These are phyloP conservation scores for Lordiphosa collinella DNA, from an alignment of 1,140 invertebrate species.

Conservation along the genomic window DNA sequence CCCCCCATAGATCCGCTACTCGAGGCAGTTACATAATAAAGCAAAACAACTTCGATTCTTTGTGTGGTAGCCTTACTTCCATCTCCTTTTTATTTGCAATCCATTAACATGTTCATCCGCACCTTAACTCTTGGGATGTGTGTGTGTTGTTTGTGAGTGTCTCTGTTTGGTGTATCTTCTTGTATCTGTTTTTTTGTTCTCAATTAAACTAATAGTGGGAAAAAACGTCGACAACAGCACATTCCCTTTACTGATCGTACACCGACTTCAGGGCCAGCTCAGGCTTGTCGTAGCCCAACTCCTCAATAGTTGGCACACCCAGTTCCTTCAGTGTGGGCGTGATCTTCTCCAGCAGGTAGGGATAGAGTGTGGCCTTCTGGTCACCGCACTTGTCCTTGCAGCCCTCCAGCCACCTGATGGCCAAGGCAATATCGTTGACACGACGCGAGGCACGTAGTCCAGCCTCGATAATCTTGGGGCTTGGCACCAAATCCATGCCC, in stretches of 20 bases:
- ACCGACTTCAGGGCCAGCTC: conserved; percentile 91
- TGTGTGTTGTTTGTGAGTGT: conserved; percentile 33
- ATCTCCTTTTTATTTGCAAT: conserved; percentile 72
- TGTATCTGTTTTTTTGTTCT: conserved; percentile 32
- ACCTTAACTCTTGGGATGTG: conserved; percentile 30
- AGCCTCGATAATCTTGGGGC: conserved; percentile 95
- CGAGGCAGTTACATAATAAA: conserved; percentile 48
- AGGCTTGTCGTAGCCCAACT: conserved; percentile 98
- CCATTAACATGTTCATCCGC: conserved; percentile 71
- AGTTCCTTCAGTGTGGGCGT: conserved; percentile 94
- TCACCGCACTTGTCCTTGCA: conserved; percentile 94
- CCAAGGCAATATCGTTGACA: conserved; percentile 96
- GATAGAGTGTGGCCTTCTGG: conserved; percentile 90
- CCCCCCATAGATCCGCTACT: no score
- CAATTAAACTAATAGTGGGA: conserved; percentile 52
- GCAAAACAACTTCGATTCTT: conserved; percentile 16
- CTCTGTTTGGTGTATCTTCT: conserved; percentile 25
- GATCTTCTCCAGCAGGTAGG: conserved; percentile 96
- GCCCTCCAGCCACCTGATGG: conserved; percentile 95
- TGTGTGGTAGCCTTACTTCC: conserved; percentile 68
- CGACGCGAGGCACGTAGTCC: conserved; percentile 95
- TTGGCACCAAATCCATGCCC: conserved; percentile 96
- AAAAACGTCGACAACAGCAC: conserved; percentile 12
- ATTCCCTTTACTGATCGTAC: conserved; percentile 83
- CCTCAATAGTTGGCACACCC: conserved; percentile 96